phyloP scores from a whole-genome alignment of 2,797 vertebrate species.

The Halcyon chelicuti region DNA sequence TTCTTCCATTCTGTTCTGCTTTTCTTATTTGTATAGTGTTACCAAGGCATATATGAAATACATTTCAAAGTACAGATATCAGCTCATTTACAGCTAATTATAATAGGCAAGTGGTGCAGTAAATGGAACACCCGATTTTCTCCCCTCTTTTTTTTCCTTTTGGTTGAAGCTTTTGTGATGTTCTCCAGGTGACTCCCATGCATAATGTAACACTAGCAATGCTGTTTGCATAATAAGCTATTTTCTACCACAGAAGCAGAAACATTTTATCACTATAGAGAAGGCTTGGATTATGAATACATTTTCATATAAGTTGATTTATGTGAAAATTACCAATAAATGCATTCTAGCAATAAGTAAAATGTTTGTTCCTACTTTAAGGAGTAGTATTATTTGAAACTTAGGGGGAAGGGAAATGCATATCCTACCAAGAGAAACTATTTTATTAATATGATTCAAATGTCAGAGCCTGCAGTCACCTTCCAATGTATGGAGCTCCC shows the following conservation, averaged over 20 bases:
- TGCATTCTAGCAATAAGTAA: constrained; percentile 80
- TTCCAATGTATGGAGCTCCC: background rate
- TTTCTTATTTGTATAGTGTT: constrained; percentile 67
- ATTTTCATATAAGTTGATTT: constrained; percentile 86
- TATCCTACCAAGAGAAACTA: constrained; percentile 56
- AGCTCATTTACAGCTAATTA: constrained; percentile 82
- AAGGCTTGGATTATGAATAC: constrained; percentile 84
- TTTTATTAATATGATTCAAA: constrained; percentile 67
- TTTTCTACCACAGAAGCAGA: constrained; percentile 83
- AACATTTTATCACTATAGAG: constrained; percentile 84
- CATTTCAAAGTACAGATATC: constrained; percentile 77
- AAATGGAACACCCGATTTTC: constrained; percentile 71
- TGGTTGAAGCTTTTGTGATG: constrained; percentile 79
- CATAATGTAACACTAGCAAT: constrained; percentile 83
- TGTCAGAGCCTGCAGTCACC: constrained; percentile 16
- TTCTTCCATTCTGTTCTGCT: constrained; percentile 50
- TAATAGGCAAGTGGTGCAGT: constrained; percentile 78
- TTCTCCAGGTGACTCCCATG: constrained; percentile 83
- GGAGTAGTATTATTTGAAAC: constrained; percentile 76
- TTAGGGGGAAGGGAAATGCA: constrained; percentile 69
- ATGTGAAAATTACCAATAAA: constrained; percentile 85
- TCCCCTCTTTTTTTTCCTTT: constrained; percentile 50
- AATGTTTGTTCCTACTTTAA: constrained; percentile 82
- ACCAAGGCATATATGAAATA: constrained; percentile 72
- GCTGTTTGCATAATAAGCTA: constrained; percentile 85